Evolutionary conservation across 1,140 invertebrate species (phyloP), one percentile per base, ranked within the genome.

Genomic region (Helicoverpa zea): DNA sequence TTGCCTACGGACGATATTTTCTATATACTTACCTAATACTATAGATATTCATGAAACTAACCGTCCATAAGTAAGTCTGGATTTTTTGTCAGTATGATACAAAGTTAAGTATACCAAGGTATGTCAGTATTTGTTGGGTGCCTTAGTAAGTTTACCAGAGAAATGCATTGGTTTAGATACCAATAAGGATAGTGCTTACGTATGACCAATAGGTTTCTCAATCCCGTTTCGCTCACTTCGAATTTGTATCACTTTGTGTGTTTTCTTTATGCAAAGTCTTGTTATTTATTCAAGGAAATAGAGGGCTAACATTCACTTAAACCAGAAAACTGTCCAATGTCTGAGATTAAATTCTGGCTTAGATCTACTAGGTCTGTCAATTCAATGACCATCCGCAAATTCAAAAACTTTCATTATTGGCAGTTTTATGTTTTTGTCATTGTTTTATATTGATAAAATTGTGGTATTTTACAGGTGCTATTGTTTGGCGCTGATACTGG

Each of bases 391-490:
- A 3, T 3, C 0, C 35, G 35, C 5, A 43, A 43, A 43, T 43
- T 47, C 35, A 66, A n/a, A 47, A 66, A 66, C 63, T 66, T 64
- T 66, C 7, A 66, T 66, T 35, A 35, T 18, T 47, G 14, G 7
- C 63, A 47, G 35, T 66, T 66, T 18, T n/a, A n/a, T 66, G 35
- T 47, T 66, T 66, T 64, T 64, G 61, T 43, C 61, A 35, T 64
- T 63, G 9, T 63, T 64, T 66, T 66, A 66, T 66, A 66, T 66
- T 66, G 63, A 47, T 47, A 47, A 43, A 64, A 64, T 43, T 18
- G 5, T 47, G 63, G 7, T 66, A 18, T 47, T 66, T 47, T 66
- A 47, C 35, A 11, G 35, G 30, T 11, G 30, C 63, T 47, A 66
- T 66, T 66, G 63, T 70, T 70, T 70, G 3, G n/a, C 12, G 47